Conservation (phyloP, 2,888 invertebrate genomes). For the Eupithecia exiguata region DNA sequence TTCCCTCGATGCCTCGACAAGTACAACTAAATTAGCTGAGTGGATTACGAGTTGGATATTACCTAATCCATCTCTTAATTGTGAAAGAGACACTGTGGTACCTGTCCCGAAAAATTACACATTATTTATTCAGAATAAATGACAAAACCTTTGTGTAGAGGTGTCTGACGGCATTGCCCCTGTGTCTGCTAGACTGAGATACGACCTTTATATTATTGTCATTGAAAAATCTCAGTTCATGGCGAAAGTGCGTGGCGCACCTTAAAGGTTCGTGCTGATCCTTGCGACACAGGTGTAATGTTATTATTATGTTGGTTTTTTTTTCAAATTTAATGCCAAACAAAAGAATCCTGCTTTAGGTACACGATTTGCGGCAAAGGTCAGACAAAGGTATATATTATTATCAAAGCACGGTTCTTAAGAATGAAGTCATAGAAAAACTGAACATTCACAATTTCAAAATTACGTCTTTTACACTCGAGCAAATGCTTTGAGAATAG, state of each 20-base stretch:
- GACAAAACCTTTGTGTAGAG: background rate
- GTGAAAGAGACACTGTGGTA: background rate
- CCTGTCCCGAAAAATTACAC: background rate
- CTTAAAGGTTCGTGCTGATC: background rate
- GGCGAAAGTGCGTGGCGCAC: constrained; percentile 30
- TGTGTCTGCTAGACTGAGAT: constrained; percentile 39
- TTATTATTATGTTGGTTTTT: background rate
- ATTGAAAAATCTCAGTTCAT: constrained; percentile 54
- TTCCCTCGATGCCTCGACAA: background rate
- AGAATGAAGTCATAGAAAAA: background rate
- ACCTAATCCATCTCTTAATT: constrained; percentile 1
- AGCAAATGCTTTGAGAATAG: background rate
- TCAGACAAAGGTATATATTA: too few relatives aligned
- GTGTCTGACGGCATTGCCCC: background rate
- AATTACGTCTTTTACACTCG: too few relatives aligned
- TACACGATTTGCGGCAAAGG: background rate
- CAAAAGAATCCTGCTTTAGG: background rate
- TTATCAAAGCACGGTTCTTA: too few relatives aligned
- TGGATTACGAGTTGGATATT: background rate
- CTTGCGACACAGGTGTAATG: background rate
- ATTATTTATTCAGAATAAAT: constrained; percentile 2
- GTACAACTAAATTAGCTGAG: background rate
- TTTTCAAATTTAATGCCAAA: background rate
- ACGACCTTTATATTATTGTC: constrained; percentile 49
- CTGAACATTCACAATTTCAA: background rate